phyloP scores from a whole-genome alignment of 2,797 vertebrate species.

The Megalops cyprinoides region DNA sequence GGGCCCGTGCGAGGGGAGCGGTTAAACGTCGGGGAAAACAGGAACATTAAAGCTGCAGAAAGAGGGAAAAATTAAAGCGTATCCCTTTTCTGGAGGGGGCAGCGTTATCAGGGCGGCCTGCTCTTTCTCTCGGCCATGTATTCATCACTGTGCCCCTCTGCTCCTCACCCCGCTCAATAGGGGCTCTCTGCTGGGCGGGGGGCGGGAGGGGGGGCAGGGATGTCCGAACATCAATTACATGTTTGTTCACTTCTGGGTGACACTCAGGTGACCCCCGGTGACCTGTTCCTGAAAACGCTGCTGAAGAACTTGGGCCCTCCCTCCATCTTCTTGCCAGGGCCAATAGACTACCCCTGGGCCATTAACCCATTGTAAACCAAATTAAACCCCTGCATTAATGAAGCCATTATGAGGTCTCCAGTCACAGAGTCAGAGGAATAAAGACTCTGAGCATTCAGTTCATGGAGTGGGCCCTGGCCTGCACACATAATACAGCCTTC shows the following conservation, averaged over 20 bases:
- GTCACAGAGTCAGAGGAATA: slow-evolving; percentile 58
- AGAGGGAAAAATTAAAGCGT: slow-evolving; percentile 58
- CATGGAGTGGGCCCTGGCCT: slow-evolving; percentile 66
- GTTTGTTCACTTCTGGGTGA: slow-evolving; percentile 66
- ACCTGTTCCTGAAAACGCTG: slow-evolving; percentile 56
- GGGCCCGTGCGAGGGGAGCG: slow-evolving; percentile 53
- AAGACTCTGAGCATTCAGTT: slow-evolving; percentile 64
- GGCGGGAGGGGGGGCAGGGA: slow-evolving; percentile 33
- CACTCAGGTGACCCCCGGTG: slow-evolving; percentile 59
- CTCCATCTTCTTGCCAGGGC: slow-evolving; percentile 42
- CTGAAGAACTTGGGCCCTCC: slow-evolving; percentile 54
- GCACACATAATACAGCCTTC: slow-evolving; percentile 57
- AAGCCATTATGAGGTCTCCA: slow-evolving; percentile 68
- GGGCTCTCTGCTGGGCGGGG: slow-evolving; percentile 31
- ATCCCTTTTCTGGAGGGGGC: slow-evolving; percentile 39
- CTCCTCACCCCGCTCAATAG: slow-evolving; percentile 47
- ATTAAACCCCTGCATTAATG: slow-evolving; percentile 66
- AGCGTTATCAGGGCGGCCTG: slow-evolving; percentile 46
- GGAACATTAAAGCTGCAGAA: slow-evolving; percentile 49
- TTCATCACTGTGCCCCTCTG: slow-evolving; percentile 51
- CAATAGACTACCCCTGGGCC: slow-evolving; percentile 59
- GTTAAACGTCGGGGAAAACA: slow-evolving; percentile 57
- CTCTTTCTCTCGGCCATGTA: slow-evolving; percentile 44
- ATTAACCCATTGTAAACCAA: slow-evolving; percentile 77
- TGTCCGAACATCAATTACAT: slow-evolving; percentile 68